Percentiles rank a stretch among this genome's conserved stretches.
phyloP scores from a whole-genome alignment of 2,797 vertebrate species.

The Phaenicophaeus curvirostris region DNA sequence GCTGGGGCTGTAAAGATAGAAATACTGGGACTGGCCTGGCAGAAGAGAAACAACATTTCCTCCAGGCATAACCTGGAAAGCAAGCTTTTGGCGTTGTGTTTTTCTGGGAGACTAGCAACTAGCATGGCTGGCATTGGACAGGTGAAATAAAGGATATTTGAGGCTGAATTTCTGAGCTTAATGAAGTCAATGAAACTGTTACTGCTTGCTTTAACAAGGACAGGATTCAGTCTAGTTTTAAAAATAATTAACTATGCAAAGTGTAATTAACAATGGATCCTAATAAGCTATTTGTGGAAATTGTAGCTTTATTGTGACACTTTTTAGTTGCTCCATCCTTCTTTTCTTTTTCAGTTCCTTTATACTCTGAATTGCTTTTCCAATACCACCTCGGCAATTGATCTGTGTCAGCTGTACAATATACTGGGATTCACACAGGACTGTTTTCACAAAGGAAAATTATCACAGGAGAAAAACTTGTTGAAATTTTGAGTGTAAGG shows the following conservation, averaged over 20 bases:
- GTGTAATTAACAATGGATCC: constrained; percentile 45
- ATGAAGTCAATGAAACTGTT: background rate
- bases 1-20: constrained; percentile 31
- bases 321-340: background rate
- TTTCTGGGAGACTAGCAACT: background rate
- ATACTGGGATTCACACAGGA: background rate
- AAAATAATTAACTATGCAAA: constrained; percentile 41
- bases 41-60: background rate
- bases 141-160: background rate
- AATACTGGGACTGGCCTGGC: background rate
- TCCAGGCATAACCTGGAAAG: background rate
- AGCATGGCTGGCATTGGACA: fast-evolving
- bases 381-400: background rate
- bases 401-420: background rate
- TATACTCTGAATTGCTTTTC: background rate
- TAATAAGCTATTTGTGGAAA: constrained; percentile 23
- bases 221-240: background rate
- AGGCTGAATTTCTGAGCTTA: background rate
- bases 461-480: background rate
- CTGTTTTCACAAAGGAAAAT: background rate
- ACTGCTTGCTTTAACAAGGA: background rate
- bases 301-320: background rate
- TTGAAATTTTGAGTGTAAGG: background rate
- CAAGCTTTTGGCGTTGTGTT: background rate
- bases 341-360: background rate